A percentile compares a stretch with the other conserved stretches of the same genome.
These are phyloP conservation scores for Pteruthius melanotis DNA, from an alignment of 2,113 vertebrate species.

Conservation along the genomic window DNA sequence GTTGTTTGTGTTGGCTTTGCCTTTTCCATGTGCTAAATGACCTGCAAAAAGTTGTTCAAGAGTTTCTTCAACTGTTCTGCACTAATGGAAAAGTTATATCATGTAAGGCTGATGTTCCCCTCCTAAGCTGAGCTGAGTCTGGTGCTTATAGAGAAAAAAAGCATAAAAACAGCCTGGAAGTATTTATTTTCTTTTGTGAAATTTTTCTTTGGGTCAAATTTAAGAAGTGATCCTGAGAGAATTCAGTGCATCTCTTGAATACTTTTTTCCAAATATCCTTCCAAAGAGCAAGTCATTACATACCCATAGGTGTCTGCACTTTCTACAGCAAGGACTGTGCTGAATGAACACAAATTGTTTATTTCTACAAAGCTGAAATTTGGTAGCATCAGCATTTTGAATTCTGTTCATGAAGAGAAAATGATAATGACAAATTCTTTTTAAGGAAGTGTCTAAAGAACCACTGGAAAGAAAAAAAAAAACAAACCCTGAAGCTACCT, in stretches of 20 bases:
- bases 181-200: neutral
- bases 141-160: neutral
- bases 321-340: conserved; percentile 14
- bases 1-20: neutral
- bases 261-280: neutral
- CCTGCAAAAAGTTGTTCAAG: neutral
- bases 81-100: neutral
- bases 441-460: conserved; percentile 25
- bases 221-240: neutral
- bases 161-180: neutral
- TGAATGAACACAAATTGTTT: conserved; percentile 5
- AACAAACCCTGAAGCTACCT: neutral
- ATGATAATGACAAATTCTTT: conserved; percentile 13
- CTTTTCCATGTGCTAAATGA: neutral
- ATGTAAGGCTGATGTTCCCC: neutral
- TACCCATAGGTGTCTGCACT: neutral
- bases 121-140: neutral
- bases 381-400: conserved; percentile 23
- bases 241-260: neutral
- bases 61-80: neutral
- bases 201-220: neutral
- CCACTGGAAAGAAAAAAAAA: neutral
- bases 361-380: conserved; percentile 24
- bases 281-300: neutral
- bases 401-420: conserved; percentile 35